These are phyloP conservation scores for Pachycephala philippinensis DNA, from an alignment of 2,113 vertebrate genomes.

Conservation along the genomic window DNA sequence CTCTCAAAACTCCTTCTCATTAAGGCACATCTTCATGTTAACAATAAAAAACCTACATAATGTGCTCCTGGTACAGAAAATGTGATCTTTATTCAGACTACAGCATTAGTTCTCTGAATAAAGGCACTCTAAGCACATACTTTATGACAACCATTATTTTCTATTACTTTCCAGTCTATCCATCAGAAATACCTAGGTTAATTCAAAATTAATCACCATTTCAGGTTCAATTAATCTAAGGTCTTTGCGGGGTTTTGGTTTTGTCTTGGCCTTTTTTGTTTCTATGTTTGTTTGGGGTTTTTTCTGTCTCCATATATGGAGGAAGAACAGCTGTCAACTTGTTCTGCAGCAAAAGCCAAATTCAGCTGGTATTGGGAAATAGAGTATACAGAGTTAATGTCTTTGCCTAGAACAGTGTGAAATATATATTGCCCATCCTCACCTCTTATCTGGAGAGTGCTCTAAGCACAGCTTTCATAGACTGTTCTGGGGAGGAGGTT, in stretches of 20 bases:
- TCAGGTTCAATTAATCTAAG: not conserved
- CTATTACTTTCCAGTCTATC: not conserved
- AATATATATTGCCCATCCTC: not conserved
- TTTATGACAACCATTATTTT: not conserved
- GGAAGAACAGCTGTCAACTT: not conserved
- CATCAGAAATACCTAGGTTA: not conserved
- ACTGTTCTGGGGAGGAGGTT: not conserved
- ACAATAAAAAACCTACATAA: not conserved
- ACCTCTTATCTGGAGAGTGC: not conserved
- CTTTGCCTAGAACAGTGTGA: not conserved
- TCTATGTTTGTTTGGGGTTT: not conserved
- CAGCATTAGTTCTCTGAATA: not conserved
- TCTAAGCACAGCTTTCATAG: not conserved
- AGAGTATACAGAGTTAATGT: not conserved
- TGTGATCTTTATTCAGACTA: not conserved
- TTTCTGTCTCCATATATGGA: not conserved
- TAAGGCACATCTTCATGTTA: not conserved
- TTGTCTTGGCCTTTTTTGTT: not conserved
- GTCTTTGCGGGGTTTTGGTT: not conserved
- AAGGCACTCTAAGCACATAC: not conserved
- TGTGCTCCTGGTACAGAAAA: not conserved
- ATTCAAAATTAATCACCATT: not conserved
- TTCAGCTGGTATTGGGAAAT: not conserved
- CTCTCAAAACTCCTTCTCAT: not conserved
- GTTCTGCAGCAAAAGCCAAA: not conserved